Evolutionary conservation across 2,888 invertebrate species (phyloP).

Genomic region (Sicus ferrugineus): DNA sequence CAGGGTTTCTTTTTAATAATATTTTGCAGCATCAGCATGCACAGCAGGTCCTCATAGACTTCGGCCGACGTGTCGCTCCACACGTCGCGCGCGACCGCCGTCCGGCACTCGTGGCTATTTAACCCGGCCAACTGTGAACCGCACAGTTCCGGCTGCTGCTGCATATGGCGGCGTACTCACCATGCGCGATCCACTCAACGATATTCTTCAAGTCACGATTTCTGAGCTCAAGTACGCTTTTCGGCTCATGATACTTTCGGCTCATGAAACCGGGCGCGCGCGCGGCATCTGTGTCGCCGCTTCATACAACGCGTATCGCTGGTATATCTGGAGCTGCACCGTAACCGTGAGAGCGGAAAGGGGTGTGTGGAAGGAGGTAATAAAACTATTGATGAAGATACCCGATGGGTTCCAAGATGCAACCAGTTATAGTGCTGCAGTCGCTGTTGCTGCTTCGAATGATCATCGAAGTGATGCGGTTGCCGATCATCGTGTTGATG

Average conservation of each 20-base stretch:
- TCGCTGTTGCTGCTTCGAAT: constrained; percentile 14
- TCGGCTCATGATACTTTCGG: too few relatives aligned
- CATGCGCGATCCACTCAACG: constrained; percentile 60
- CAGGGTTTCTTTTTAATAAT: constrained; percentile 35
- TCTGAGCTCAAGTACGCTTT: constrained; percentile 42
- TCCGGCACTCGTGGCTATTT: constrained; percentile 11
- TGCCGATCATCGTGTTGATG: constrained; percentile 33
- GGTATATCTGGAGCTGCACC: constrained; percentile 31
- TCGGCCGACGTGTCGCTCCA: not conserved
- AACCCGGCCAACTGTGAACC: constrained; percentile 1
- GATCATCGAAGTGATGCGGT: constrained; percentile 20
- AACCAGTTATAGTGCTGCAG: not conserved
- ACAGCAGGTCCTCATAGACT: constrained; percentile 38
- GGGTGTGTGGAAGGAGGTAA: not conserved
- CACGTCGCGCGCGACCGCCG: not conserved
- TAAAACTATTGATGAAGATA: constrained; percentile 37
- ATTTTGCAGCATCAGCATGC: constrained; percentile 41
- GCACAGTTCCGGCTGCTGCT: constrained; percentile 11
- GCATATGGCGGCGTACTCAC: constrained; percentile 53
- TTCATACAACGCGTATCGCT: constrained; percentile 27
- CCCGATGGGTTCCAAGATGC: constrained; percentile 7
- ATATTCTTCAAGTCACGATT: constrained; percentile 63
- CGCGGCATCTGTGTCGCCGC: too few relatives aligned
- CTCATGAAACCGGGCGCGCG: too few relatives aligned
- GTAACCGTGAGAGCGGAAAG: not conserved